Evolutionary conservation across 1,140 invertebrate species (phyloP).

Genomic region (Drosophila chauvacae): DNA sequence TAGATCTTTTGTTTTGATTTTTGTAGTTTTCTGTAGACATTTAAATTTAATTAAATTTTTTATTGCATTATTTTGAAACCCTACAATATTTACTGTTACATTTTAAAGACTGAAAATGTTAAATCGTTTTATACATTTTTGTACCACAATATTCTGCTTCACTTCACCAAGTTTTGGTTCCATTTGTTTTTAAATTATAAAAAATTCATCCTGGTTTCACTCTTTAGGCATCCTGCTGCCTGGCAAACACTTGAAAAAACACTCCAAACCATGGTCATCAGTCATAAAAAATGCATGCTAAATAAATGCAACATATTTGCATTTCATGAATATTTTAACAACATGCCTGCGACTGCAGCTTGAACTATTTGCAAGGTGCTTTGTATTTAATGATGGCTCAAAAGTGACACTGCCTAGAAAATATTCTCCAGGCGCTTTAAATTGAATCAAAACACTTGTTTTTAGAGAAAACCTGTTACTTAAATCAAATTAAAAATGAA

Average conservation of each 20-base stretch:
- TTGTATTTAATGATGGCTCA: constrained; percentile 2
- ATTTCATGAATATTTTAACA: constrained; percentile 19
- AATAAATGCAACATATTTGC: constrained; percentile 25
- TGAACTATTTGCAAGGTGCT: background rate
- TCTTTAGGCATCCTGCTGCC: background rate
- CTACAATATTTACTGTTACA: too few species aligned
- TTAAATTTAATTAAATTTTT: too few species aligned
- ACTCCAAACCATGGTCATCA: background rate
- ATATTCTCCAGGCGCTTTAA: too few species aligned
- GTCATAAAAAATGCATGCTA: constrained; percentile 28
- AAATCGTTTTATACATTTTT: too few species aligned
- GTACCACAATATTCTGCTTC: background rate
- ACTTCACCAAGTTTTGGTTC: background rate
- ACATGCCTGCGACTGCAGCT: background rate
- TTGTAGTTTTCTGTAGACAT: too few species aligned
- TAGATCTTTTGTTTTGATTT: too few species aligned
- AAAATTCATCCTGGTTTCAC: background rate
- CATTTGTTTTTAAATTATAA: background rate
- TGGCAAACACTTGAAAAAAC: background rate
- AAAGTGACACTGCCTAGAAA: background rate
- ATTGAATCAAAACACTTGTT: background rate
- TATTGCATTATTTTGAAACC: too few species aligned
- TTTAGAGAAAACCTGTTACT: background rate
- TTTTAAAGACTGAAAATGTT: too few species aligned
- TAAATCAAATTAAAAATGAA: background rate